Conservation (phyloP, 2,113 vertebrate genomes). For the Ptyas mucosa region DNA sequence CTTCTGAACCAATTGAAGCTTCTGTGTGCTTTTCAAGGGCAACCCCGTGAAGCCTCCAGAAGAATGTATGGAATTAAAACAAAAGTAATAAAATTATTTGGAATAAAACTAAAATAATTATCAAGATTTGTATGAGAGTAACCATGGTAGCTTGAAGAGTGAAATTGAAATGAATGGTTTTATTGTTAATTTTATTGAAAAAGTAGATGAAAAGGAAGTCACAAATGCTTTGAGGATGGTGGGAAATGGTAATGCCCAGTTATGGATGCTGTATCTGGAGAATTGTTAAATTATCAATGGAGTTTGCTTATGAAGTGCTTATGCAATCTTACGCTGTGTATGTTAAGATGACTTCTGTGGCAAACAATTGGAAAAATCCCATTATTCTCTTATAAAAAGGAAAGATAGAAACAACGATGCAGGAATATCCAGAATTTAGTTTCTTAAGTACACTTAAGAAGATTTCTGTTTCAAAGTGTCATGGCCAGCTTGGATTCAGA, state of each 20-base stretch:
- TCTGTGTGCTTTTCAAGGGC: background rate
- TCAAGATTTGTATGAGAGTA: background rate
- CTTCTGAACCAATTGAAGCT: background rate
- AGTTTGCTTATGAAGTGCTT: background rate
- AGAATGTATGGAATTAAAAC: background rate
- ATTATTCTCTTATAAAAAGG: background rate
- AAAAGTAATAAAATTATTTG: background rate
- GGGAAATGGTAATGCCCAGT: background rate
- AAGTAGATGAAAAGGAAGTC: background rate
- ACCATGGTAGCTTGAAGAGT: background rate
- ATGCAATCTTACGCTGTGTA: background rate
- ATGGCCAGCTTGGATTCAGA: background rate
- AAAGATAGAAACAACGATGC: background rate
- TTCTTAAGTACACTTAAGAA: background rate
- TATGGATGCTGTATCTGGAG: background rate
- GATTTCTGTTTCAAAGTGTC: background rate
- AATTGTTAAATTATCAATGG: background rate
- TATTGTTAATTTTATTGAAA: background rate
- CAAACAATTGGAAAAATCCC: background rate
- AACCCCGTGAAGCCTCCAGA: background rate
- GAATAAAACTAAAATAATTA: background rate
- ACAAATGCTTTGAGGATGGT: background rate
- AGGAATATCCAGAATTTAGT: background rate
- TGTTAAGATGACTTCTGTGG: background rate
- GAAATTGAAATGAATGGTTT: background rate